phyloP scores from a whole-genome alignment of 2,888 invertebrate species.

The Campopleginae sp. region DNA sequence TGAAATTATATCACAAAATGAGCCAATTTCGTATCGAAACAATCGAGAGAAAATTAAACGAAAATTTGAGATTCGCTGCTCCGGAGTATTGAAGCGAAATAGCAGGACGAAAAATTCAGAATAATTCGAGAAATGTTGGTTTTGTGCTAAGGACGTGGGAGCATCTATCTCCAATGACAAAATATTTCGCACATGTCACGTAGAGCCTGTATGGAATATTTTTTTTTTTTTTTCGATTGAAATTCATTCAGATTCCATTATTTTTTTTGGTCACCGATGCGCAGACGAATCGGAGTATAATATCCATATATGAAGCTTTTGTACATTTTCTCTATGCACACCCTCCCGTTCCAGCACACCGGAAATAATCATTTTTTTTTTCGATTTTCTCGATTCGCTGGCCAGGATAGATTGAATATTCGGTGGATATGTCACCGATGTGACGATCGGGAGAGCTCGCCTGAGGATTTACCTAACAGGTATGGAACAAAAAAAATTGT shows the following conservation, averaged over 20 bases:
- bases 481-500: constrained; percentile 33
- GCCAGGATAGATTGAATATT: constrained; percentile 55
- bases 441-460: constrained; percentile 15
- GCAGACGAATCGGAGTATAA: constrained; percentile 30
- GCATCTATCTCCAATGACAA: not conserved
- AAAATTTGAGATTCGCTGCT: too few relatives aligned
- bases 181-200: not conserved
- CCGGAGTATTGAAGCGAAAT: too few relatives aligned
- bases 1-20: too few relatives aligned
- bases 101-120: too few relatives aligned
- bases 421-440: constrained; percentile 44
- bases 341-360: constrained; percentile 7
- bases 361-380: constrained; percentile 53
- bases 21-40: too few relatives aligned
- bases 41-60: too few relatives aligned
- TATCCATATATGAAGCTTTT: constrained; percentile 44
- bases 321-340: constrained; percentile 18
- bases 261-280: not conserved
- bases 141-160: too few relatives aligned
- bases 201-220: not conserved
- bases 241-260: constrained; percentile 46
- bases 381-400: constrained; percentile 45
- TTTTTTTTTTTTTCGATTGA: too few relatives aligned
- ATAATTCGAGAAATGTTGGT: too few relatives aligned
- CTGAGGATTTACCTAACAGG: constrained; percentile 13